A percentile compares a stretch with the other conserved stretches of the same genome.
Evolutionary conservation across 2,797 vertebrate genomes (phyloP).

Genomic region (Yasuhikotakia modesta): DNA sequence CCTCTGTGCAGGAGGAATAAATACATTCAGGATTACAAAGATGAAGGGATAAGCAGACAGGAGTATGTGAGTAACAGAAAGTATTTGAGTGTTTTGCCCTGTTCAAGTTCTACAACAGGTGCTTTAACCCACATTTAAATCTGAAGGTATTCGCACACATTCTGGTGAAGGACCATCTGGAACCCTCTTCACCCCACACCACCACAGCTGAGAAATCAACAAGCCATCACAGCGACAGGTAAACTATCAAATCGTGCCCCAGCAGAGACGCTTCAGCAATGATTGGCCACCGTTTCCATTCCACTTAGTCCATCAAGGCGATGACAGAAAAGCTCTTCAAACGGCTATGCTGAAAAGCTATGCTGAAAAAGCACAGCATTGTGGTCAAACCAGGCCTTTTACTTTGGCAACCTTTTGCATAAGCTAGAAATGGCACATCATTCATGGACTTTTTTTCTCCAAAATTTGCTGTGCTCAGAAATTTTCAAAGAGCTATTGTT

Average conservation of each 20-base stretch:
- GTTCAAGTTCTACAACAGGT: slow-evolving; percentile 27
- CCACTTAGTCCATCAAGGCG: slow-evolving; percentile 27
- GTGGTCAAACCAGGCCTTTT: slow-evolving; percentile 16
- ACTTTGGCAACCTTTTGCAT: slow-evolving; percentile 24
- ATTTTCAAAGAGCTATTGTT: slow-evolving; percentile 44
- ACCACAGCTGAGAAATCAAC: slow-evolving; percentile 17
- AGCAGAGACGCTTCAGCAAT: slow-evolving; percentile 32
- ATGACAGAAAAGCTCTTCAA: slow-evolving; percentile 7
- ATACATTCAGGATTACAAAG: not conserved
- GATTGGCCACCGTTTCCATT: slow-evolving; percentile 11
- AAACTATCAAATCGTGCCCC: slow-evolving; percentile 32
- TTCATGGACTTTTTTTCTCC: slow-evolving; percentile 5
- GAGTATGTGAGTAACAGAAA: slow-evolving; percentile 15
- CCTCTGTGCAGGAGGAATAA: slow-evolving; percentile 33
- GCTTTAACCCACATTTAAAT: slow-evolving; percentile 38
- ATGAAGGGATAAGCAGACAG: not conserved
- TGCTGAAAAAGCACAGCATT: slow-evolving; percentile 8
- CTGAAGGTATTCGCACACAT: not conserved
- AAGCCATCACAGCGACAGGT: slow-evolving; percentile 18
- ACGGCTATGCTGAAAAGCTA: not conserved
- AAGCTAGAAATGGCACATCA: slow-evolving; percentile 25
- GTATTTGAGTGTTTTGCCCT: slow-evolving; percentile 15
- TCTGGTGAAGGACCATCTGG: slow-evolving; percentile 16
- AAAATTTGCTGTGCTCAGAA: slow-evolving; percentile 38
- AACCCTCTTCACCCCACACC: slow-evolving; percentile 7